Evolutionary conservation across 2,113 vertebrate species (phyloP).

Genomic region (Agapornis roseicollis): DNA sequence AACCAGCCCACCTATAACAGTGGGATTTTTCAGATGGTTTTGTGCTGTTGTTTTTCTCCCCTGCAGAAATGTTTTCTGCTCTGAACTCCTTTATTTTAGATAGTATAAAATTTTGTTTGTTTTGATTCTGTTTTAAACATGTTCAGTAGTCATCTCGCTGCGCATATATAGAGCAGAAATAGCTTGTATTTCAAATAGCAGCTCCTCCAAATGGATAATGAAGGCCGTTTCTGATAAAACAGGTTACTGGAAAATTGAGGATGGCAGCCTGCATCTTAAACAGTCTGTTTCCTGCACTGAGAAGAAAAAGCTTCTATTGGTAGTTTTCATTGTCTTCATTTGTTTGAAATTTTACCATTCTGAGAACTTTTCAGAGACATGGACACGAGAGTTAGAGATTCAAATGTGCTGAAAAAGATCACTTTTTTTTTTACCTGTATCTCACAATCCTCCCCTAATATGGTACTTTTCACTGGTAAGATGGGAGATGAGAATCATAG

Average conservation of each 20-base stretch:
- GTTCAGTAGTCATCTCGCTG: not conserved
- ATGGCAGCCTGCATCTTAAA: not conserved
- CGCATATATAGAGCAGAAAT: not conserved
- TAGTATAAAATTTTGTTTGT: not conserved
- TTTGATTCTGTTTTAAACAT: not conserved
- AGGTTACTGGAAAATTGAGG: not conserved
- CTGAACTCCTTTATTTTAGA: not conserved
- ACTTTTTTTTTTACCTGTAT: not conserved
- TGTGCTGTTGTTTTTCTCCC: not conserved
- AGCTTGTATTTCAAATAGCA: not conserved
- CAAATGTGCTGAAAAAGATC: rapidly evolving
- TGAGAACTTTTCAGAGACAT: not conserved
- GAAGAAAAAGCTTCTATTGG: not conserved
- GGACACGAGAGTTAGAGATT: not conserved
- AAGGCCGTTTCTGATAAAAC: not conserved
- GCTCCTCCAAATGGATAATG: not conserved
- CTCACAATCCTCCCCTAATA: not conserved
- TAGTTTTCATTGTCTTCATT: not conserved
- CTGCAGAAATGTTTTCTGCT: not conserved
- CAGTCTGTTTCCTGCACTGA: not conserved
- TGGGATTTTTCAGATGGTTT: rapidly evolving
- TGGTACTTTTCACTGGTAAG: not conserved
- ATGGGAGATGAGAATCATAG: not conserved
- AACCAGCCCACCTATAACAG: not conserved
- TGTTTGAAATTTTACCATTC: not conserved